Evolutionary conservation across 2,888 invertebrate species (phyloP).

Genomic region (Chaetogeoica ovagalla): DNA sequence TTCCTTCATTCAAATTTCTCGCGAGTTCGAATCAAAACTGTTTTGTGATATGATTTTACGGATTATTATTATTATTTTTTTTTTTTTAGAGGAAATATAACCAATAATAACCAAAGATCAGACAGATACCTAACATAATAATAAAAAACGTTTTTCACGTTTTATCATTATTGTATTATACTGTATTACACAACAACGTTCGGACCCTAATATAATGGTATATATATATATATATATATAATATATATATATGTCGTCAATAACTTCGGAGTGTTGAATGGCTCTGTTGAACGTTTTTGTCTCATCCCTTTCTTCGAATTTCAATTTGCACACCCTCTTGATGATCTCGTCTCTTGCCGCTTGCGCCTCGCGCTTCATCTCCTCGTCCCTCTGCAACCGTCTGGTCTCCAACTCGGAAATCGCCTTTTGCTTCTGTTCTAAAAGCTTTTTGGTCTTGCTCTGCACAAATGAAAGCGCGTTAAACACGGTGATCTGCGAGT

Average conservation of each 20-base stretch:
- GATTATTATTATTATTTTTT: too few relatives aligned
- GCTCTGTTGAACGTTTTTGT: slow-evolving; percentile 43
- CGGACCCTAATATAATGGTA: neutral
- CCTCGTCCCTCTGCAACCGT: slow-evolving; percentile 16
- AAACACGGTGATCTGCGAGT: neutral
- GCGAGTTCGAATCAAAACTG: too few relatives aligned
- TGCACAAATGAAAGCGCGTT: neutral
- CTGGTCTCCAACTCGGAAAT: slow-evolving; percentile 18
- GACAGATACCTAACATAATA: too few relatives aligned
- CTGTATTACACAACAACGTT: neutral
- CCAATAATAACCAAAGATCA: too few relatives aligned
- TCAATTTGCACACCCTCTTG: neutral
- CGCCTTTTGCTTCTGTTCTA: slow-evolving; percentile 40
- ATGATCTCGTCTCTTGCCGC: slow-evolving; percentile 5
- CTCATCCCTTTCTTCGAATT: slow-evolving; percentile 36
- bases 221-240: too few relatives aligned
- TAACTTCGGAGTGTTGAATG: slow-evolving; percentile 21
- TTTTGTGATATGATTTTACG: too few relatives aligned
- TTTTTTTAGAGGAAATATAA: too few relatives aligned
- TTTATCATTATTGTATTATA: too few relatives aligned
- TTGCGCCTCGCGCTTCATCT: slow-evolving; percentile 26
- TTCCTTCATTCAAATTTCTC: too few relatives aligned
- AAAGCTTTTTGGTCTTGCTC: slow-evolving; percentile 39
- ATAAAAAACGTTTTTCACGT: too few relatives aligned
- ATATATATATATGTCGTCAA: neutral